Percentiles rank a stretch among this genome's conserved stretches.
Conservation (phyloP, 2,888 invertebrate genomes). For the Arrhopalites spinosus region DNA sequence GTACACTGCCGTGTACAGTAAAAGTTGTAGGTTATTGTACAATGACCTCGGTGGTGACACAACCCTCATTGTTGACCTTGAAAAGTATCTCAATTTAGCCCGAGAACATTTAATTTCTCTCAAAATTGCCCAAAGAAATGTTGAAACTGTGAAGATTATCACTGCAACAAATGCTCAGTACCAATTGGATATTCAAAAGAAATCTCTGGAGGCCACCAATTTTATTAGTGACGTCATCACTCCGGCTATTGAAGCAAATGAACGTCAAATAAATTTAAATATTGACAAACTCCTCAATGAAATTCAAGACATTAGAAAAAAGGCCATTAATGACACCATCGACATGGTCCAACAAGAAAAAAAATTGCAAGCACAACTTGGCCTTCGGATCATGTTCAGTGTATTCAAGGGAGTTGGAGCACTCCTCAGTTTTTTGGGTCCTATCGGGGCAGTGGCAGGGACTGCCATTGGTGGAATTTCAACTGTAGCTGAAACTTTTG, state of each 20-base stretch:
- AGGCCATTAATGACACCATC: neutral
- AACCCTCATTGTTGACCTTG: neutral
- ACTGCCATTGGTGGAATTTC: neutral
- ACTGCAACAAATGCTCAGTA: neutral
- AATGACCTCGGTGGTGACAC: too few species aligned
- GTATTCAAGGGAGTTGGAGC: neutral
- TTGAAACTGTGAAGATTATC: neutral
- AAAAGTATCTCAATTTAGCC: neutral
- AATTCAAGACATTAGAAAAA: neutral
- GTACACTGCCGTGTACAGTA: too few species aligned
- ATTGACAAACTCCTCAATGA: neutral
- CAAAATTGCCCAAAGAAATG: neutral
- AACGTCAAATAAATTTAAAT: neutral
- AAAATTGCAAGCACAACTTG: neutral
- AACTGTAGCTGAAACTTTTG: neutral
- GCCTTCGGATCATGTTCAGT: neutral
- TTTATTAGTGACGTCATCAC: neutral
- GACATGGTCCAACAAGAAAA: neutral
- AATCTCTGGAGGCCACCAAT: neutral
- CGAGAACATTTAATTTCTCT: neutral
- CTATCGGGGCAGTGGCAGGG: neutral
- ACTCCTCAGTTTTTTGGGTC: neutral
- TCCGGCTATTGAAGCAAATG: neutral
- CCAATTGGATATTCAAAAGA: neutral
- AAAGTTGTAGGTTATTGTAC: too few species aligned